Percentiles rank a stretch among this genome's conserved stretches.
Conservation (phyloP, 2,888 invertebrate species). For the Acleris literana region DNA sequence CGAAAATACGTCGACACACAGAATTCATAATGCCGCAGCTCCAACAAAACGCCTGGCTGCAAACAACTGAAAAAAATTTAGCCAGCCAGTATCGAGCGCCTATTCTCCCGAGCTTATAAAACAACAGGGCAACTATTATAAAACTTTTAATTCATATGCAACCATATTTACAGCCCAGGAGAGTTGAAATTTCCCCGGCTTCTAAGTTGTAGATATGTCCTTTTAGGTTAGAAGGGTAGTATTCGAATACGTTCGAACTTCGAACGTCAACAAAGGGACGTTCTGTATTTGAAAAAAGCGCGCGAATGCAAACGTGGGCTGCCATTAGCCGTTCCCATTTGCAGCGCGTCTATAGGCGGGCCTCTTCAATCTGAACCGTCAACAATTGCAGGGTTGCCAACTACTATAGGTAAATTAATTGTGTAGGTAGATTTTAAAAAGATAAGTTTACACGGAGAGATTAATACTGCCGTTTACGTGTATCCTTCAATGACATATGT, state of each 20-base stretch:
- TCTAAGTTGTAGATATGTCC: too few relatives aligned
- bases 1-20: slow-evolving; percentile 22
- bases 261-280: slow-evolving; percentile 79
- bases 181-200: too few relatives aligned
- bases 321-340: slow-evolving; percentile 80
- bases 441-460: too few relatives aligned
- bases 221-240: background rate
- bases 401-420: background rate
- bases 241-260: slow-evolving; percentile 70
- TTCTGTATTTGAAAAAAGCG: slow-evolving; percentile 74
- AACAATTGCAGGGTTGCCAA: slow-evolving; percentile 59
- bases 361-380: slow-evolving; percentile 78
- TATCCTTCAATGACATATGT: too few relatives aligned
- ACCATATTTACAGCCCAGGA: too few relatives aligned
- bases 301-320: slow-evolving; percentile 75
- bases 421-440: too few relatives aligned
- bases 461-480: too few relatives aligned
- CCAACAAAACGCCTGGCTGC: slow-evolving; percentile 61
- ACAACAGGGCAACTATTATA: too few relatives aligned
- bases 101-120: slow-evolving; percentile 45
- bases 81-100: slow-evolving; percentile 70
- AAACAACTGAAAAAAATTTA: slow-evolving; percentile 57
- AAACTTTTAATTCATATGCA: too few relatives aligned
- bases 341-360: slow-evolving; percentile 70
- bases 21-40: slow-evolving; percentile 31